These are phyloP conservation scores for Heterodera schachtii DNA, from an alignment of 1,140 invertebrate species.

Conservation along the genomic window DNA sequence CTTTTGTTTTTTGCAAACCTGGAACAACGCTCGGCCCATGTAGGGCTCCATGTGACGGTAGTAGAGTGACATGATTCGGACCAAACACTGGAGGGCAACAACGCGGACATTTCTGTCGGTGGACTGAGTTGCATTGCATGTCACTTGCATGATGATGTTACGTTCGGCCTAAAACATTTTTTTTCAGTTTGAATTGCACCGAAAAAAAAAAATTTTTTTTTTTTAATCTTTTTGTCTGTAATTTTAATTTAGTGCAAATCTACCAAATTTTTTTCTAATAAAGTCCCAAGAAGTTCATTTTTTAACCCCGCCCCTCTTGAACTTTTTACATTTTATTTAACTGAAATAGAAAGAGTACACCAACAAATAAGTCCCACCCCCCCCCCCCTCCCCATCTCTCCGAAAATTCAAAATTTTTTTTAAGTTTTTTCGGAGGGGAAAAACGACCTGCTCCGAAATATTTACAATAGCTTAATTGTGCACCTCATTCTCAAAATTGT, in stretches of 20 bases:
- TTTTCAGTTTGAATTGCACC: background rate
- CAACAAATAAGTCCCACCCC: too few relatives aligned
- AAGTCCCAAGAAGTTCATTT: too few relatives aligned
- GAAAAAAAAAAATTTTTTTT: slow-evolving; percentile 24
- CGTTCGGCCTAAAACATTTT: slow-evolving; percentile 79
- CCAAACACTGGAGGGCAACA: slow-evolving; percentile 92
- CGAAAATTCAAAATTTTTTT: too few relatives aligned
- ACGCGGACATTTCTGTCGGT: slow-evolving; percentile 84
- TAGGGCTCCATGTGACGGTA: slow-evolving; percentile 99
- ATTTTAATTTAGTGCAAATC: too few relatives aligned
- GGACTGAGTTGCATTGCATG: slow-evolving; percentile 79
- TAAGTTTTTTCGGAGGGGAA: background rate
- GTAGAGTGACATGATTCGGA: slow-evolving; percentile 97
- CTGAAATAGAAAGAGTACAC: too few relatives aligned
- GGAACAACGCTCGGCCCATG: slow-evolving; percentile 96
- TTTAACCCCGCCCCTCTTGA: too few relatives aligned
- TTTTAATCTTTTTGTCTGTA: too few relatives aligned
- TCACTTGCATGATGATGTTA: slow-evolving; percentile 98
- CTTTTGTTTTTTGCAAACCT: slow-evolving; percentile 70
- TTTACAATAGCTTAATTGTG: slow-evolving; percentile 18
- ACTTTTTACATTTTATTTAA: too few relatives aligned
- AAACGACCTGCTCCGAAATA: background rate
- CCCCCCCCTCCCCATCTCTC: too few relatives aligned
- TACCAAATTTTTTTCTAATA: too few relatives aligned
- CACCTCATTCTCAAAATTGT: slow-evolving; percentile 94